Evolutionary conservation across 2,797 vertebrate species (phyloP).

Genomic region (Chelon labrosus): DNA sequence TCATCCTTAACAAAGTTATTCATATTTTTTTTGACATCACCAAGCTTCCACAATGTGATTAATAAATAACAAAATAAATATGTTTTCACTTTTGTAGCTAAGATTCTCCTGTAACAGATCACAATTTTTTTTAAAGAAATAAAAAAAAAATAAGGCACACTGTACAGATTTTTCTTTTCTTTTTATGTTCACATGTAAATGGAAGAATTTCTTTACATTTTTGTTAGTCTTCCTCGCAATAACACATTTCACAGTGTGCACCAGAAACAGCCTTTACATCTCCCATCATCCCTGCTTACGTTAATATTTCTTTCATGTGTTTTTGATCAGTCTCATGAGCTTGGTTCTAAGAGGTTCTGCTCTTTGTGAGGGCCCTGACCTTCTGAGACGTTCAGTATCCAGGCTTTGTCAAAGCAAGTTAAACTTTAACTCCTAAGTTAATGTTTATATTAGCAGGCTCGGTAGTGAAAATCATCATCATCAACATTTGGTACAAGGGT

Average conservation of each 20-base stretch:
- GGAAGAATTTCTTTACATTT: background rate
- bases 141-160: background rate
- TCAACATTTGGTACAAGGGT: background rate
- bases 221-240: background rate
- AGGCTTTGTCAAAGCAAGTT: background rate
- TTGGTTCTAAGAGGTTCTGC: conserved; percentile 31
- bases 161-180: background rate
- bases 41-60: background rate
- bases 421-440: conserved; percentile 2
- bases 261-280: background rate
- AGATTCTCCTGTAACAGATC: background rate
- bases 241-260: background rate
- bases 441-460: conserved; percentile 2
- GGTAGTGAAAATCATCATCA: conserved; percentile 6
- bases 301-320: conserved; percentile 36
- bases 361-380: background rate
- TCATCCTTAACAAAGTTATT: background rate
- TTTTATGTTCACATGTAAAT: too few relatives aligned
- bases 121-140: background rate
- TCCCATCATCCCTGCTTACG: conserved; percentile 35
- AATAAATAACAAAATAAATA: background rate
- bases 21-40: background rate
- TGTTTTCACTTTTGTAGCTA: background rate
- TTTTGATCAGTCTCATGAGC: conserved; percentile 52
- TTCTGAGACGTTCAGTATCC: conserved; percentile 13